Evolutionary conservation across 2,113 vertebrate genomes (phyloP), one percentile per base, ranked within the genome.

Genomic region (Cottus gobio): DNA sequence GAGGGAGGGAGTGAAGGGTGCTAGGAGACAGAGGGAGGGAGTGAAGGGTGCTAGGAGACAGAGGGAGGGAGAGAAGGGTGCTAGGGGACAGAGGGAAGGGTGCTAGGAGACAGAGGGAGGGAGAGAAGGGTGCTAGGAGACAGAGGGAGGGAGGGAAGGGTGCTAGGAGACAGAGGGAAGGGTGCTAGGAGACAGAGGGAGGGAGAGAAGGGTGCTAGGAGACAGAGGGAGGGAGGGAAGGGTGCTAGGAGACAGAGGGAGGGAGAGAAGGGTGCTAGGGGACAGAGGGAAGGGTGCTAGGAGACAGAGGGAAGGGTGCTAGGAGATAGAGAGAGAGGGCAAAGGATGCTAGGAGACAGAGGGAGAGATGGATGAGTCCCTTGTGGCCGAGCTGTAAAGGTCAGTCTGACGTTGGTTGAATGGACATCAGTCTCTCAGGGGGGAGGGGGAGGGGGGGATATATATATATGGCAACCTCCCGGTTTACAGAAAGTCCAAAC

Each of bases 331-430:
- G n/a, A n/a, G n/a, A n/a, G n/a, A n/a, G n/a, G n/a, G n/a, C n/a
- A n/a, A n/a, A 50, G 86, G 65, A 80, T 82, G 78, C 64, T 4
- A 77, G 79, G 84, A 77, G 85, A 85, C 61, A 73, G 56, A 58
- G 66, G 80, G 87, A 93, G 66, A 80, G 87, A 93, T 64, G 24
- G 91, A 90, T 90, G 89, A 83, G 84, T 92, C 92, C 91, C 91
- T 8, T 0, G 85, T 24, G 92, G 86, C 81, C 34, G 28, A 72
- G 70, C 68, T 72, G 87, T 85, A 93, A 93, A 90, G 92, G 92
- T 91, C 91, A 90, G 81, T 72, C n/a, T n/a, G n/a, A n/a, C n/a
- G n/a, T n/a, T n/a, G n/a, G n/a, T n/a, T n/a, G n/a, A n/a, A n/a
- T n/a, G n/a, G 71, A 60, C 64, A n/a, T 63, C 61, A 6, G n/a